phyloP scores from a whole-genome alignment of 2,797 vertebrate species.

The Protonibea diacanthus region DNA sequence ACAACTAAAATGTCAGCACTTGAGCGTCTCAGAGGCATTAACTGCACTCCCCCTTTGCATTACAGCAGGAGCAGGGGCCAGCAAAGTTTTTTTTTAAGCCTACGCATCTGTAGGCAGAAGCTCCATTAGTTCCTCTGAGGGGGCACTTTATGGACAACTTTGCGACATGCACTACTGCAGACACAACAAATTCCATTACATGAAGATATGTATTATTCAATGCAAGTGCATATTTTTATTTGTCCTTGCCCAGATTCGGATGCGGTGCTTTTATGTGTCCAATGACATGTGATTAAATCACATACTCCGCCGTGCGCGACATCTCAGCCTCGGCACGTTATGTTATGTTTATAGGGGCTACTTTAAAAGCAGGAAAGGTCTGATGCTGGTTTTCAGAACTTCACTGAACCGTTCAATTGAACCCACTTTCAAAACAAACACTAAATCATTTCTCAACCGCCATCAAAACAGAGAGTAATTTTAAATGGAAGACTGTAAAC shows the following conservation, averaged over 20 bases:
- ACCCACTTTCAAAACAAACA: constrained; percentile 16
- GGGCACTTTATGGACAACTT: constrained; percentile 76
- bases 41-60: constrained; percentile 72
- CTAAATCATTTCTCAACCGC: constrained; percentile 8
- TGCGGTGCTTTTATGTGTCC: constrained; percentile 61
- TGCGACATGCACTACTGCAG: constrained; percentile 56
- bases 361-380: constrained; percentile 25
- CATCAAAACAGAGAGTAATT: not conserved
- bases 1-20: constrained; percentile 84
- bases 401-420: constrained; percentile 18
- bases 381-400: constrained; percentile 15
- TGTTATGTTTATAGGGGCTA: constrained; percentile 15
- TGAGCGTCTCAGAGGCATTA: constrained; percentile 72
- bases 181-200: constrained; percentile 72
- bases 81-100: constrained; percentile 41
- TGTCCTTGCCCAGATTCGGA: constrained; percentile 62
- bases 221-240: constrained; percentile 76
- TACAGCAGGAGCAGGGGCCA: constrained; percentile 65
- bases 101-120: constrained; percentile 70
- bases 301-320: constrained; percentile 17
- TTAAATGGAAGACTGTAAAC: not conserved
- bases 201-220: constrained; percentile 81
- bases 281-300: constrained; percentile 59
- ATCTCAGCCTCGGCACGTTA: not conserved
- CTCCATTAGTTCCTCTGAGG: constrained; percentile 80